Base-by-base conservation (phyloP, 2,888 invertebrate genomes). In the Neoitamus cyanurus region DNA sequence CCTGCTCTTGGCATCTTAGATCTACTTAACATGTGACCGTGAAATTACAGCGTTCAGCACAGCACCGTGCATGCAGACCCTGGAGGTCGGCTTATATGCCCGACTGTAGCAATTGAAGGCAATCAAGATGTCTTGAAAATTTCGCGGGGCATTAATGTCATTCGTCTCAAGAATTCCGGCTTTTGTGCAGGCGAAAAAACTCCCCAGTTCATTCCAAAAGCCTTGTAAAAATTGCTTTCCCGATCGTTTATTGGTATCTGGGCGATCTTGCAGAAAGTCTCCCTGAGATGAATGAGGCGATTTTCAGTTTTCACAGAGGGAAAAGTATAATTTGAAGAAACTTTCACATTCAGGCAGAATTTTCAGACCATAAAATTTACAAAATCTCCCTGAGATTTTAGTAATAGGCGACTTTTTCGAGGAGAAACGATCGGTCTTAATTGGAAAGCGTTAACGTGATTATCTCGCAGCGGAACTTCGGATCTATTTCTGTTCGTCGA, bases 1-100 rank as follows among this genome's bases (percentile, higher is more conserved):
- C 30, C 72, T 72, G 72, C 7, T 72, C 72, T 72, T n/a, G 30
- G 15, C 31, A 9, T 72, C 31, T 20, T 6, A 72, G 72, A n/a
- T 72, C 72, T 72, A 34, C 72, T 72, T 72, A 72, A 72, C 34
- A 72, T 72, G 15, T 72, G 72, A 72, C 72, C 72, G 72, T 72
- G 72, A 72, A 72, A 72, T 72, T 34, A 31, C 28, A 20, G 34
- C 72, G 72, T 72, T 72, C 72, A 31, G 15, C 31, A 72, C 72
- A 34, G 72, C 13, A 30, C 72, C 15, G 31, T 34, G 31, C 72
- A 30, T n/a, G 13, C 13, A 72, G 28, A 31, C 58, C 58, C 58
- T 20, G 58, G 58, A 58, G 58, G 58, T 58, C 58, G 25, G n/a
- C 25, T 58, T 58, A 25, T 11, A 58, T 15, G 58, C 5, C 58